Base-by-base conservation (phyloP, 2,113 vertebrate species). In the Anarhynchus alexandrinus region DNA sequence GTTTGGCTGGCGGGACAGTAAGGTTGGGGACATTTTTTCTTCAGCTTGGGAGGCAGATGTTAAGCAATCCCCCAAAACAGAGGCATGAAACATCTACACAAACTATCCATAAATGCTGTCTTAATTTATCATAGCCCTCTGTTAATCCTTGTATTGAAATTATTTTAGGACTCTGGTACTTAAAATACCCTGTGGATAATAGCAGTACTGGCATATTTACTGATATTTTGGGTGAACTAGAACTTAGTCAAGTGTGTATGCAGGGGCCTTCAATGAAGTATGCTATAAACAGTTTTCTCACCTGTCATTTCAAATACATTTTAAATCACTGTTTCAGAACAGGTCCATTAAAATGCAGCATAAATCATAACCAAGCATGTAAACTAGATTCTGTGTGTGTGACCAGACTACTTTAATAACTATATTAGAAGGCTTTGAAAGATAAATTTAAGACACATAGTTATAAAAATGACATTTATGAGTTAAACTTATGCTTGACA, bases 291-390 rank as follows among this genome's bases (percentile, higher is more conserved):
- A 82, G 16, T 65, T 91, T 36, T 58, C 71, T 70, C 38, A 74
- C 82, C 58, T 52, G 32, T 54, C 59, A 61, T 85, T 67, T 90
- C 27, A 82, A 81, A 91, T 71, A n/a, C 22, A 49, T 45, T 80
- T 92, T 76, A 62, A 94, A 65, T 69, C 64, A 86, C 18, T 43
- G 59, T 80, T 71, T 96, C 83, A 85, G 71, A 93, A 94, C 34
- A 89, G 15, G 42, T 71, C 29, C 15, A 85, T 94, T 90, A 90
- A 91, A 88, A 87, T 89, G 42, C 62, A 67, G 34, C 25, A 76
- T 77, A 88, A 92, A 62, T 85, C 69, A 93, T 34, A 83, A 40
- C 45, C 40, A 79, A 88, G 66, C 47, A 85, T 64, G 16, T 64
- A 94, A 95, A 94, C 55, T 57, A 86, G 38, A 54, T 82, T 18